Conservation (phyloP, 2,888 invertebrate genomes). For the Agrochola macilenta region DNA sequence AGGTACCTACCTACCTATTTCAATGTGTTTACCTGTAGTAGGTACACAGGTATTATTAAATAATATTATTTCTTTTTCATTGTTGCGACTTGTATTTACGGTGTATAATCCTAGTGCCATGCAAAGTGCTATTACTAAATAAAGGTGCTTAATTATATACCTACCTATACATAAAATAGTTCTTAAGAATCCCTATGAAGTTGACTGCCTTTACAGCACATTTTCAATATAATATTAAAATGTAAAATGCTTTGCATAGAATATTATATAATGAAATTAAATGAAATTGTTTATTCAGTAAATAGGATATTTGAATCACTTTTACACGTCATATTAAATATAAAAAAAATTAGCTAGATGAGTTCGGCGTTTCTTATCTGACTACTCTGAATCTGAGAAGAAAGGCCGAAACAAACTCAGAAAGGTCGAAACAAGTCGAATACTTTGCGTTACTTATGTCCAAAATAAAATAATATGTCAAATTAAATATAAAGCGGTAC, state of each 20-base stretch:
- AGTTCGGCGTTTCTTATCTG: too few species aligned
- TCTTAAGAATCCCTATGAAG: conserved; percentile 9
- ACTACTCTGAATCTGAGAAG: too few species aligned
- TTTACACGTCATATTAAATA: too few species aligned
- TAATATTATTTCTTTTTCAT: background rate
- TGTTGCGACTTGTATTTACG: background rate
- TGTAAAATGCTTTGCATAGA: conserved; percentile 1
- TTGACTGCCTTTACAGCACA: conserved; percentile 19
- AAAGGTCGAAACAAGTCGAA: background rate
- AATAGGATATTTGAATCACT: too few species aligned
- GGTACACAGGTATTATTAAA: background rate
- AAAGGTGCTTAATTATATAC: conserved; percentile 27
- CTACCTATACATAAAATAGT: conserved; percentile 13
- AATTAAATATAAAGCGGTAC: background rate
- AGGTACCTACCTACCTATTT: background rate
- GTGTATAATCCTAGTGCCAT: conserved; percentile 52
- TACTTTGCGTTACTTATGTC: conserved; percentile 10
- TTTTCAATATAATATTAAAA: conserved; percentile 13
- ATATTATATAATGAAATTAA: background rate
- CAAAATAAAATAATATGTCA: conserved; percentile 1
- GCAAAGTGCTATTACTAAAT: conserved; percentile 46
- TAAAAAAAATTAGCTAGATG: too few species aligned
- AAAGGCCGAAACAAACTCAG: too few species aligned
- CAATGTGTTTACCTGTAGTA: background rate
- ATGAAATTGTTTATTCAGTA: too few species aligned